Conservation (phyloP, 1,140 invertebrate species). For the Drosophila mayri region DNA sequence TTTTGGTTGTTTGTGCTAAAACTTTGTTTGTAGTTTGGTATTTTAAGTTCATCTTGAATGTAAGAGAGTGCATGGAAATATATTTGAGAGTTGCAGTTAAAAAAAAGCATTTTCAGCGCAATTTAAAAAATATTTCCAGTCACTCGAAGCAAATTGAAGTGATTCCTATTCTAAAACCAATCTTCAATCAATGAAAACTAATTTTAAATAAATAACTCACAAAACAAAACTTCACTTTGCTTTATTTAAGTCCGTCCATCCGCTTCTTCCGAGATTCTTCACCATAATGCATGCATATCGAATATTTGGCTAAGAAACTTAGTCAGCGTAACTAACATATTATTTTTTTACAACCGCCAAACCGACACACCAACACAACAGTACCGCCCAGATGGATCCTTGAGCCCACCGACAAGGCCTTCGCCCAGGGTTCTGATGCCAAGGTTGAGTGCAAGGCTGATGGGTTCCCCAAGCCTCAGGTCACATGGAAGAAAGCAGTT, state of each 20-base stretch:
- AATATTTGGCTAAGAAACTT: constrained; percentile 11
- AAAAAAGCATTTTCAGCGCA: neutral
- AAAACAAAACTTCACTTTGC: constrained; percentile 54
- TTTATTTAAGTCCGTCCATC: constrained; percentile 65
- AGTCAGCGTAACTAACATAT: constrained; percentile 64
- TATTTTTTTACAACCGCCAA: constrained; percentile 19
- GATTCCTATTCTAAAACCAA: constrained; percentile 1
- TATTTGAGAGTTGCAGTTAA: neutral
- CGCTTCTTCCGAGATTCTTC: constrained; percentile 24
- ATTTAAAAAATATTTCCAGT: constrained; percentile 43
- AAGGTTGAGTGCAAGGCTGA: constrained; percentile 97
- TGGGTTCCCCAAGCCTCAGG: constrained; percentile 96
- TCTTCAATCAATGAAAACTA: neutral
- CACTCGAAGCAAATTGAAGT: constrained; percentile 60
- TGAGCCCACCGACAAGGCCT: constrained; percentile 97
- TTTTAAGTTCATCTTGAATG: constrained; percentile 46
- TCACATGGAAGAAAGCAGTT: constrained; percentile 98
- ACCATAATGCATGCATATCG: constrained; percentile 63
- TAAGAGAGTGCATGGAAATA: constrained; percentile 60
- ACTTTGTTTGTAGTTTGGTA: constrained; percentile 70
- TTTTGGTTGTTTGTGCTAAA: constrained; percentile 69
- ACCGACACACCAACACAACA: constrained; percentile 81
- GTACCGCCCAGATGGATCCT: constrained; percentile 98
- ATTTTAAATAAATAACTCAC: neutral
- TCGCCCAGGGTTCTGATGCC: constrained; percentile 96